Conservation (phyloP, 2,797 vertebrate genomes). For the Alca torda region DNA sequence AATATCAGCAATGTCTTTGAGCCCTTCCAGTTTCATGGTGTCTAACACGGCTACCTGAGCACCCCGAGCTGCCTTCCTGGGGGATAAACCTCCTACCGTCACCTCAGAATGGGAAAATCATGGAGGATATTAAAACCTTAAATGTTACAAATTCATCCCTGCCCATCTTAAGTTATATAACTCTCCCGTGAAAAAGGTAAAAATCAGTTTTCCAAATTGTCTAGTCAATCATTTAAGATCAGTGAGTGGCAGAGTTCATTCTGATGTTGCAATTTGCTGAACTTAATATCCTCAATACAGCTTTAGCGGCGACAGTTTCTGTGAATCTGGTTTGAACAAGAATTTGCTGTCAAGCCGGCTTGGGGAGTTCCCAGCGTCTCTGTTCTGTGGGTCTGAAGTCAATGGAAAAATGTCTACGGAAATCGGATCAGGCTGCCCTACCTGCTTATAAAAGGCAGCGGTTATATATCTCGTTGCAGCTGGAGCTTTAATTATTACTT, state of each 20-base stretch:
- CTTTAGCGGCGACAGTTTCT: background rate
- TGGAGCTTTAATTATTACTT: background rate
- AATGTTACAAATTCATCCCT: background rate
- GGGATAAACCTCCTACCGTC: background rate
- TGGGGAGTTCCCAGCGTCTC: background rate
- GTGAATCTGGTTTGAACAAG: background rate
- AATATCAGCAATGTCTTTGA: background rate
- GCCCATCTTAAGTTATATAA: background rate
- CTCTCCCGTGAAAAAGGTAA: background rate
- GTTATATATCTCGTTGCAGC: background rate
- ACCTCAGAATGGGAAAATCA: background rate
- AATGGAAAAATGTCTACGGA: background rate
- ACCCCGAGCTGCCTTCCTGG: background rate
- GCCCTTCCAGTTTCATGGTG: background rate
- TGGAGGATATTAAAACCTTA: background rate
- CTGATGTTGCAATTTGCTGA: background rate
- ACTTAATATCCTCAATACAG: background rate
- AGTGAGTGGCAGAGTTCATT: background rate
- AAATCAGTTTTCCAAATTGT: background rate
- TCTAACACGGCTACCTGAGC: background rate
- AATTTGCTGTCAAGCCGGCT: background rate
- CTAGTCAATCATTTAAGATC: background rate
- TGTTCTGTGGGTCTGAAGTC: background rate
- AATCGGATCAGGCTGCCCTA: background rate
- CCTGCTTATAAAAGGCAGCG: background rate